These are phyloP conservation scores for Sturnus vulgaris DNA, from an alignment of 2,113 vertebrate species.

Conservation along the genomic window DNA sequence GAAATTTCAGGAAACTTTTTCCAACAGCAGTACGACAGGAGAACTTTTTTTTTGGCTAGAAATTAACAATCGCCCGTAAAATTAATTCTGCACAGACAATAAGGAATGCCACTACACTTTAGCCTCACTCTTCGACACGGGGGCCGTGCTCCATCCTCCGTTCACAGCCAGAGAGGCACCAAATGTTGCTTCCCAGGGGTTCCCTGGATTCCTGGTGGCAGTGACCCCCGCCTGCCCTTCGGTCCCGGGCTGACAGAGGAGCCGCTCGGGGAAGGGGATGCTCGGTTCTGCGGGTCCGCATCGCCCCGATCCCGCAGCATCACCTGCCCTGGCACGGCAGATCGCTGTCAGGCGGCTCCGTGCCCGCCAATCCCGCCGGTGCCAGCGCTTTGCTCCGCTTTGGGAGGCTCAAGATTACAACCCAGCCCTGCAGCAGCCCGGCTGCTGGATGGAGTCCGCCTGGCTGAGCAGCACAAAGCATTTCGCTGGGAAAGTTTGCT, in stretches of 20 bases:
- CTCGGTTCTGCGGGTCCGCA: no score
- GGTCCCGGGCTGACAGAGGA: rapidly evolving
- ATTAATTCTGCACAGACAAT: neutral
- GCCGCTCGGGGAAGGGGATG: neutral
- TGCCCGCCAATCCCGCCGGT: neutral
- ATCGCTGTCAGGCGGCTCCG: rapidly evolving
- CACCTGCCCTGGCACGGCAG: neutral
- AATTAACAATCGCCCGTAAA: neutral
- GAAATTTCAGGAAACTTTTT: neutral
- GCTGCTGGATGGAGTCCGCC: neutral
- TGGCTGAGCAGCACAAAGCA: neutral
- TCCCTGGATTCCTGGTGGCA: rapidly evolving
- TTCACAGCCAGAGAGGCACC: neutral
- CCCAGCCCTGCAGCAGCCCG: neutral
- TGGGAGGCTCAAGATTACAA: rapidly evolving
- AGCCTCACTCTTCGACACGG: rapidly evolving
- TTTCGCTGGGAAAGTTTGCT: neutral
- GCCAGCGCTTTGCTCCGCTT: rapidly evolving
- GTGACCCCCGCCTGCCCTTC: rapidly evolving
- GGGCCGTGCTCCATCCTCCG: rapidly evolving
- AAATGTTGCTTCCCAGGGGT: neutral
- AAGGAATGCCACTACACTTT: neutral
- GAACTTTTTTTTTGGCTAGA: neutral
- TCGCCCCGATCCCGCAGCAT: neutral
- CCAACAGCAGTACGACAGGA: neutral